Evolutionary conservation across 2,888 invertebrate species (phyloP), one percentile per base, ranked within the genome.

Genomic region (Tanypteryx hageni): DNA sequence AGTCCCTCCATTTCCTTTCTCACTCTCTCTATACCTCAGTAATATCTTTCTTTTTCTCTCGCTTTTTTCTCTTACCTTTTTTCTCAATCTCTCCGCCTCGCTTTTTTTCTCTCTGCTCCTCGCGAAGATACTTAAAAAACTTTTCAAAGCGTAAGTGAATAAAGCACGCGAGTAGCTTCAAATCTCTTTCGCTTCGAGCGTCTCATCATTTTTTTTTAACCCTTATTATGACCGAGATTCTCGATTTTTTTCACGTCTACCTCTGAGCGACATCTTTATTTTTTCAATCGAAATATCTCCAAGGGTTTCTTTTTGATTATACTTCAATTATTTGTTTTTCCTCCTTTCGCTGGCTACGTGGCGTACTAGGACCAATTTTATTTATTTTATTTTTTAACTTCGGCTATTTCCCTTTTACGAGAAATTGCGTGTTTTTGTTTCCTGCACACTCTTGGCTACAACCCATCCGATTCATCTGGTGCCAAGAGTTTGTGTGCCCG

Each of bases 111-210:
- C 4, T 59, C 31, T 4, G 8, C 10, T 31, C 22, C 58, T 86
- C 13, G 13, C 27, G 61, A 16, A 61, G 31, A 4, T 16, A 31
- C 61, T 64, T 31, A 16, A 31, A 61, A 16, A 64, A 10, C 44
- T 64, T 44, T 18, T 83, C 83, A 44, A 56, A 31, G 89, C 44
- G 89, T 44, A 44, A 64, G 89, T 64, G 68, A 89, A 27, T 27
- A 27, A 76, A 76, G 76, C 22, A 76, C 76, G 76, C 76, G 27
- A 76, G 27, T 18, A 22, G 18, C 68, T 68, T 68, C 68, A n/a
- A 27, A 76, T 76, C 27, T 68, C 27, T 76, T 76, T 27, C 11
- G 13, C 27, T 76, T 27, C 76, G 27, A 0, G 27, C 22, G 22
- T 13, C 27, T 11, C 59, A n/a, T 85, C 58, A 22, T 31, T 31